Percentiles rank a stretch among this genome's conserved stretches.
Conservation (phyloP, 2,888 invertebrate species). For the Pammene fasciana region DNA sequence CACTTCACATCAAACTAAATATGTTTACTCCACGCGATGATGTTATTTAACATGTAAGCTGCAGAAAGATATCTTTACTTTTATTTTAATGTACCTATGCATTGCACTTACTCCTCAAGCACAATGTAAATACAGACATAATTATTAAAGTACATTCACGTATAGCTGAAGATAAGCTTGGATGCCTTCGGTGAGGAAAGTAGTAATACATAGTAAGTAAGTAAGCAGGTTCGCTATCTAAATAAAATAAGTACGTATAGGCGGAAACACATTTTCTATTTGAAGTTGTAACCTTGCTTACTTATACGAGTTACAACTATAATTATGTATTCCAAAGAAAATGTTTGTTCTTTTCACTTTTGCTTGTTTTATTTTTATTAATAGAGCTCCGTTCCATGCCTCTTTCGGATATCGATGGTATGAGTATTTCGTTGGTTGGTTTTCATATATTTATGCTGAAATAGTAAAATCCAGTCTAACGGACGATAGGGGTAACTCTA, state of each 20-base stretch:
- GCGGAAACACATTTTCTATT: conserved; percentile 21
- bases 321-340: not conserved
- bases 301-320: not conserved
- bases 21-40: no score
- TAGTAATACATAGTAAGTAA: not conserved
- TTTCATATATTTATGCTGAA: no score
- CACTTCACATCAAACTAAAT: no score
- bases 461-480: no score
- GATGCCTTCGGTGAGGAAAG: conserved; percentile 1
- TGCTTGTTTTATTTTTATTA: no score
- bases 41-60: no score
- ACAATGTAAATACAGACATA: not conserved
- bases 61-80: no score
- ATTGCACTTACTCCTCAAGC: no score
- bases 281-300: not conserved
- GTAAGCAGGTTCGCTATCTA: conserved; percentile 10
- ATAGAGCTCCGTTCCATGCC: not conserved
- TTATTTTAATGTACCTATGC: no score
- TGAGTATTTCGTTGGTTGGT: no score
- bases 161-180: not conserved
- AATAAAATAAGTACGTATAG: conserved; percentile 8
- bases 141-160: not conserved
- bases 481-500: no score
- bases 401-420: no score
- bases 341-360: conserved; percentile 1